These are phyloP conservation scores for Athalia circularis DNA, from an alignment of 2,888 invertebrate genomes.

Conservation along the genomic window DNA sequence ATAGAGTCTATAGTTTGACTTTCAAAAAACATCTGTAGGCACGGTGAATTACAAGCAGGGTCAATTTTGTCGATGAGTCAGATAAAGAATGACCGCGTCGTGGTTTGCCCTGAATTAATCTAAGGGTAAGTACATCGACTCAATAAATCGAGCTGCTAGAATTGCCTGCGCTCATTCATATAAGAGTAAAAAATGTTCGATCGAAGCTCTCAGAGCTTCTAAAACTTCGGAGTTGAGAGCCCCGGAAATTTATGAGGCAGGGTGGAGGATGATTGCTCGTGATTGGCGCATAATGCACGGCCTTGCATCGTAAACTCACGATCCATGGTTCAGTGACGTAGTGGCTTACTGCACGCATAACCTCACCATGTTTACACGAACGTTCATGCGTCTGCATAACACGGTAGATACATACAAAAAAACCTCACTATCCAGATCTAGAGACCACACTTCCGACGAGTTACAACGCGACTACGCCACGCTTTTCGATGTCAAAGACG, in stretches of 20 bases:
- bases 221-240: slow-evolving; percentile 71
- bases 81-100: no score
- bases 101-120: no score
- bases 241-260: slow-evolving; percentile 70
- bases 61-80: no score
- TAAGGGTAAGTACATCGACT: no score
- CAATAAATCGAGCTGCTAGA: no score
- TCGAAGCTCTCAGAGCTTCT: no score
- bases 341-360: slow-evolving; percentile 20
- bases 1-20: no score
- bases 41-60: no score
- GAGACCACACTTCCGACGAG: slow-evolving; percentile 42
- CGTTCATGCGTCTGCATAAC: slow-evolving; percentile 1
- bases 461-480: slow-evolving; percentile 21
- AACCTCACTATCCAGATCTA: background rate
- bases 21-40: no score
- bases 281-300: slow-evolving; percentile 71
- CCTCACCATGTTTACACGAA: background rate
- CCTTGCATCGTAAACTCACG: slow-evolving; percentile 71
- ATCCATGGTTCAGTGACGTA: slow-evolving; percentile 57
- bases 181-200: no score
- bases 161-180: no score
- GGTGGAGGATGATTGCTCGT: slow-evolving; percentile 70
- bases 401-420: background rate
- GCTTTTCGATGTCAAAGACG: background rate